These are phyloP conservation scores for Adoxophyes honmai DNA, from an alignment of 1,140 invertebrate species.

Conservation along the genomic window DNA sequence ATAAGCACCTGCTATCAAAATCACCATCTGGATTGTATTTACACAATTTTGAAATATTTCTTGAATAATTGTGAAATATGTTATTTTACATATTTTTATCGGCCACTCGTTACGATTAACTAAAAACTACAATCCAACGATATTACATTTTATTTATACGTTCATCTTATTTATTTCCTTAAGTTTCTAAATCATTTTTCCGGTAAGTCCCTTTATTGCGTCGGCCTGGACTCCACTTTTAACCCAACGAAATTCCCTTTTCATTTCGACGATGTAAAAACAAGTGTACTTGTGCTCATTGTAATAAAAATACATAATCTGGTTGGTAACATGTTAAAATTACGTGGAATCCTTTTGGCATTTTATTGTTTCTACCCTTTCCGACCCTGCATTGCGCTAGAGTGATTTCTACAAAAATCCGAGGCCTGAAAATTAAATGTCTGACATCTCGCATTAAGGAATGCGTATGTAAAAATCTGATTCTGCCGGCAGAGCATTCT, in stretches of 20 bases:
- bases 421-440: constrained; percentile 28
- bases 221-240: background rate
- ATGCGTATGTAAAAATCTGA: constrained; percentile 42
- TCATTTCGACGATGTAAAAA: background rate
- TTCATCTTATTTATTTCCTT: background rate
- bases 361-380: constrained; percentile 37
- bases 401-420: constrained; percentile 51
- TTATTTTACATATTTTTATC: no score
- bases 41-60: no score
- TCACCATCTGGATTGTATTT: no score
- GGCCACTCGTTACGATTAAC: background rate
- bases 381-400: constrained; percentile 50
- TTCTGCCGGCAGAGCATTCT: constrained; percentile 8
- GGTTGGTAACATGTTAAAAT: constrained; percentile 25
- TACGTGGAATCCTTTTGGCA: constrained; percentile 47
- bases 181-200: background rate
- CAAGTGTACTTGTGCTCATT: background rate
- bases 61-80: no score
- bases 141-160: background rate
- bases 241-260: background rate
- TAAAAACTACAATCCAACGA: background rate
- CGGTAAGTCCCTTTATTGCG: constrained; percentile 5
- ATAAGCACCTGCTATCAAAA: no score
- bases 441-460: constrained; percentile 36
- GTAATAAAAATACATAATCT: background rate